Evolutionary conservation across 1,140 invertebrate species (phyloP).

Genomic region (Globodera rostochiensis): DNA sequence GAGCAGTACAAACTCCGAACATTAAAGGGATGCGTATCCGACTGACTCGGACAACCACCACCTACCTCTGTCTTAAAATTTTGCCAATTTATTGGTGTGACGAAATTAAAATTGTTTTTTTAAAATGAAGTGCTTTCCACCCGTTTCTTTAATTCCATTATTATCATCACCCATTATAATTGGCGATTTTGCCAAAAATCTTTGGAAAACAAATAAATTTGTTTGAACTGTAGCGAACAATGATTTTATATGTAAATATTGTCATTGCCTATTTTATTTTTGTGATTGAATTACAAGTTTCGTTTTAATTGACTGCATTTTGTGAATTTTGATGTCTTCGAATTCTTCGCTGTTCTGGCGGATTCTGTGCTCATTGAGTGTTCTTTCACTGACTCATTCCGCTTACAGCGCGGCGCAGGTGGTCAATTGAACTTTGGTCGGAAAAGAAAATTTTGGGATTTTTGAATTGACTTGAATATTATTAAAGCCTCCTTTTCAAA

Average conservation of each 20-base stretch:
- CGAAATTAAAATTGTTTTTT: too few relatives aligned
- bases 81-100: too few relatives aligned
- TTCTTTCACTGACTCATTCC: conserved; percentile 54
- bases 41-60: too few relatives aligned
- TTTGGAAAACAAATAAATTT: neutral
- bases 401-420: conserved; percentile 58
- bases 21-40: too few relatives aligned
- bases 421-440: too few relatives aligned
- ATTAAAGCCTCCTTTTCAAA: too few relatives aligned
- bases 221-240: neutral
- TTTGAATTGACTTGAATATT: too few relatives aligned
- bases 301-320: neutral
- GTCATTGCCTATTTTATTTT: neutral
- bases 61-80: too few relatives aligned
- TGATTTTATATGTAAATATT: neutral
- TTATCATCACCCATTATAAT: too few relatives aligned
- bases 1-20: too few relatives aligned
- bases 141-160: neutral
- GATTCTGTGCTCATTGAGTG: conserved; percentile 36
- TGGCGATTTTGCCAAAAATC: neutral
- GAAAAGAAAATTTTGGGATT: too few relatives aligned
- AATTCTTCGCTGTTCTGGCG: conserved; percentile 43
- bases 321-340: neutral
- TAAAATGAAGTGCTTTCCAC: neutral
- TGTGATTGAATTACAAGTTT: neutral